Conservation (phyloP, 1,140 invertebrate genomes). For the Scaptomyza montana region DNA sequence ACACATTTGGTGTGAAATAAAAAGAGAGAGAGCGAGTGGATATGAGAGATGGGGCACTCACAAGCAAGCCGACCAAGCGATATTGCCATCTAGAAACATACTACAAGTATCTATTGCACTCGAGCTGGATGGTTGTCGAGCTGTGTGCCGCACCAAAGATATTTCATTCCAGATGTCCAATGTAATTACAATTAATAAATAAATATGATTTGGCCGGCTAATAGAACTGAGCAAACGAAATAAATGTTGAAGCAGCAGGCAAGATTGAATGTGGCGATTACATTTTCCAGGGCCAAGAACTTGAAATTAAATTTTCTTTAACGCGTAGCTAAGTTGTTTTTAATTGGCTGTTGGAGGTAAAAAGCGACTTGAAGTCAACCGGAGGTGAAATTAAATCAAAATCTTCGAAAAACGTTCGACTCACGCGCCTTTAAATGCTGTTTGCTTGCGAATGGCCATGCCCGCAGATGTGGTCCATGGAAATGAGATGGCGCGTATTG, state of each 20-base stretch:
- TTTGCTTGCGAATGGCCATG: background rate
- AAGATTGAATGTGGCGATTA: slow-evolving; percentile 37
- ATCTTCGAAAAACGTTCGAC: slow-evolving; percentile 34
- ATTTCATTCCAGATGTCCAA: slow-evolving; percentile 48
- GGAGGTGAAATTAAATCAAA: slow-evolving; percentile 66
- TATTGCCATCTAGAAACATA: slow-evolving; percentile 33
- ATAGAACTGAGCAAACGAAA: slow-evolving; percentile 38
- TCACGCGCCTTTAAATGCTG: slow-evolving; percentile 15
- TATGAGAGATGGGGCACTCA: background rate
- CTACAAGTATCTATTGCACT: slow-evolving; percentile 36
- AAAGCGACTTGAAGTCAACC: slow-evolving; percentile 35
- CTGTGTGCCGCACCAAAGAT: background rate
- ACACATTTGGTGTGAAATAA: background rate
- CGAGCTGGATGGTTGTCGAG: slow-evolving; percentile 2
- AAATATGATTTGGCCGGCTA: slow-evolving; percentile 71
- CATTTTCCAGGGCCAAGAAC: slow-evolving; percentile 42
- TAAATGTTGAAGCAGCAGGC: background rate
- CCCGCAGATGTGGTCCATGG: slow-evolving; percentile 10
- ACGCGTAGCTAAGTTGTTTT: slow-evolving; percentile 67
- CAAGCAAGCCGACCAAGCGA: slow-evolving; percentile 25
- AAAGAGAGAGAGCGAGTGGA: background rate
- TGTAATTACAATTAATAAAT: slow-evolving; percentile 78
- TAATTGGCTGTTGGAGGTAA: slow-evolving; percentile 56
- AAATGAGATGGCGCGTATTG: too few relatives aligned
- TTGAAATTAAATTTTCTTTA: slow-evolving; percentile 67